phyloP scores from a whole-genome alignment of 1,140 invertebrate genomes.

The Drosophila grimshawi region DNA sequence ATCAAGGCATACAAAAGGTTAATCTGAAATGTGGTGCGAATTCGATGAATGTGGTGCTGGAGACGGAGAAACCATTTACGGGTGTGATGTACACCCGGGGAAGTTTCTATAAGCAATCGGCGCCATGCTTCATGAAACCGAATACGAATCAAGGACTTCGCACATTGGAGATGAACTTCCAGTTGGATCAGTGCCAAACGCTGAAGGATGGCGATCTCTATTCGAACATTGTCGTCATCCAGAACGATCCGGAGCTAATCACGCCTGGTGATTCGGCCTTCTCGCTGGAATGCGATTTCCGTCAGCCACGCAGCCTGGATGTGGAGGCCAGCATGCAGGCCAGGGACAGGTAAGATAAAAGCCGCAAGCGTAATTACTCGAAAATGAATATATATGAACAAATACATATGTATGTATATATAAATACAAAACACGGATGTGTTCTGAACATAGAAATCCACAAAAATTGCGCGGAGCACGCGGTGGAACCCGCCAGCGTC shows the following conservation, averaged over 20 bases:
- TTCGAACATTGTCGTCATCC: slow-evolving; percentile 86
- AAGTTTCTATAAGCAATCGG: slow-evolving; percentile 86
- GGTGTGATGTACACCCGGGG: slow-evolving; percentile 88
- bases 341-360: slow-evolving; percentile 79
- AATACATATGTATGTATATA: slow-evolving; percentile 22
- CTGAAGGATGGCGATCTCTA: slow-evolving; percentile 86
- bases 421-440: slow-evolving; percentile 22
- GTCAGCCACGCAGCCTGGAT: slow-evolving; percentile 85
- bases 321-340: slow-evolving; percentile 85
- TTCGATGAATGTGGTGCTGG: slow-evolving; percentile 86
- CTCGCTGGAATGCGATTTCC: slow-evolving; percentile 87
- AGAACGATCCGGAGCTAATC: slow-evolving; percentile 88
- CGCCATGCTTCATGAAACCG: slow-evolving; percentile 86
- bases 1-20: slow-evolving; percentile 86
- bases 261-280: slow-evolving; percentile 88
- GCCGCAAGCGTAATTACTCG: background rate
- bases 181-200: slow-evolving; percentile 86
- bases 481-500: slow-evolving; percentile 71
- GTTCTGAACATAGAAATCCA: slow-evolving; percentile 77
- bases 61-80: slow-evolving; percentile 86
- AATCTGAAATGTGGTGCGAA: slow-evolving; percentile 86
- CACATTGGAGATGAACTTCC: slow-evolving; percentile 86
- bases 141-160: slow-evolving; percentile 67
- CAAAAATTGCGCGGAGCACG: slow-evolving; percentile 84
- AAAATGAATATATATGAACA: background rate